Evolutionary conservation across 2,888 invertebrate species (phyloP), one percentile per base, ranked within the genome.

Genomic region (Hofmannophila pseudospretella): DNA sequence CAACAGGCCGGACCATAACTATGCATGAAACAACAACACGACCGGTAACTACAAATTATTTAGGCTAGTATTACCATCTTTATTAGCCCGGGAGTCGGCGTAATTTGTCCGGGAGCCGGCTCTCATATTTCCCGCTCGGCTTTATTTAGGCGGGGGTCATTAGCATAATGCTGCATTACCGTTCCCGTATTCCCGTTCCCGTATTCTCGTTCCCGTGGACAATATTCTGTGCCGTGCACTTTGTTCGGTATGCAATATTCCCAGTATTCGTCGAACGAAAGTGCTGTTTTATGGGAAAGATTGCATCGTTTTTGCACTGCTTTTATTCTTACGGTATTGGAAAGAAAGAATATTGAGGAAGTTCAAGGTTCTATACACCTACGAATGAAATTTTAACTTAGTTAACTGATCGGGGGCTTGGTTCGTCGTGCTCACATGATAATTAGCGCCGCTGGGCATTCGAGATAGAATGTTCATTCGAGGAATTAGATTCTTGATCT

Each of bases 161-260:
- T 78, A 75, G 63, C 77, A 77, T 77, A 77, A 74, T 72, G 62
- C 68, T 65, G 67, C 66, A 71, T 77, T 75, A 64, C 64, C 50
- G 57, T 55, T 52, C 49, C 46, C 52, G 51, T 57, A 46, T 42
- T 46, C 33, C 45, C 47, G 47, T 45, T 45, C 39, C 35, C 53
- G 51, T 57, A 46, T 42, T 46, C 34, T 45, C 47, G 47, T 45
- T 45, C 39, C 35, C 34, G 32, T 42, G 45, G 43, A 51, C 52
- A 50, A 50, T 47, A 52, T 49, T 47, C 42, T 39, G 47, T 16
- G 29, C 34, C 32, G 32, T 39, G 39, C 39, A 32, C 43, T 47
- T 47, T 44, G 47, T 48, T 30, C 38, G 30, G 7, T 32, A 31
- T 19, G 11, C 35, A 19, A 34, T 36, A 34, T 38, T 41, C 27